Evolutionary conservation across 2,113 vertebrate genomes (phyloP), one percentile per base, ranked within the genome.

Genomic region (Seriola rivoliana): DNA sequence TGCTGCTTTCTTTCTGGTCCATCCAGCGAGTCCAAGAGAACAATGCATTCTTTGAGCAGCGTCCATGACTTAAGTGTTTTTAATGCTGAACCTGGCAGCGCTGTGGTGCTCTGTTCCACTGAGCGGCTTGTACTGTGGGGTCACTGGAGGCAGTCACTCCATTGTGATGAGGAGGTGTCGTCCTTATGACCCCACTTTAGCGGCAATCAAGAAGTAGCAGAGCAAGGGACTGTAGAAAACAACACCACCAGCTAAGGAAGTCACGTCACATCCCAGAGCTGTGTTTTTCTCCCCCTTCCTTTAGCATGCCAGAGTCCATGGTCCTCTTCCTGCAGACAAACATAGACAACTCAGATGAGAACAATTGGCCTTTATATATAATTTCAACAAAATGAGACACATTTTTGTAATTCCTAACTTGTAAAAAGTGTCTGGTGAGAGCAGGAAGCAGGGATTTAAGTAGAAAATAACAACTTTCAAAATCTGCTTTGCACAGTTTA

Each of bases 21-120:
- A 16, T 84, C 67, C 77, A 84, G 77, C 1, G 38, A 80, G 75
- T 77, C 80, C 34, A 6, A 19, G 85, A 90, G 88, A 93, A 94
- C 91, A 95, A 95, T 92, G 88, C 85, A 52, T 85, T 92, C 92
- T 93, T 94, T 95, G 90, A 94, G 83, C 69, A 71, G 87, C 71
- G 34, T 85, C 81, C 92, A 88, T 89, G 88, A 91, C 88, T 91
- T 82, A 82, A 91, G 81, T 87, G 81, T 91, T 91, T 92, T 89
- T 93, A 89, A 93, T 88, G 87, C 88, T 89, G 84, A 77, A 85
- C 85, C 87, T 87, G 90, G 92, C 85, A 84, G 82, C 62, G 81
- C 71, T 81, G 80, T 77, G 79, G 68, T 46, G 78, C 69, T 57
- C 78, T 80, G 88, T 88, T 93, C 80, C 88, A 86, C 78, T 72